Conservation (phyloP, 1,140 invertebrate species). For the Cardiocondyla obscurior region DNA sequence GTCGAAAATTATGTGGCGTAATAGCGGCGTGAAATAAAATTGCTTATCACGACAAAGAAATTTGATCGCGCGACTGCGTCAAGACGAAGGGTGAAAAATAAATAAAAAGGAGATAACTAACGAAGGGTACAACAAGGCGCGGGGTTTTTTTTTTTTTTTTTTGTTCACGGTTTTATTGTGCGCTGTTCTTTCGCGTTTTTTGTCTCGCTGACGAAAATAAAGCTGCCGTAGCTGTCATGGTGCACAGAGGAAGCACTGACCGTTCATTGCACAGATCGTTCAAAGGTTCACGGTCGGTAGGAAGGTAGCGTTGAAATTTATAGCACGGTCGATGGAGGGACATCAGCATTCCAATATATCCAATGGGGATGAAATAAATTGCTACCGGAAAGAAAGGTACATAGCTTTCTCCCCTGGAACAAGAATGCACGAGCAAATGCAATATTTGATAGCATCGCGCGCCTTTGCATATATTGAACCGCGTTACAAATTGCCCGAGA, state of each 20-base stretch:
- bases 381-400: background rate
- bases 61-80: background rate
- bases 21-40: background rate
- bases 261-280: constrained; percentile 17
- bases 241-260: constrained; percentile 11
- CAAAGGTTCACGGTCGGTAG: constrained; percentile 14
- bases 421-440: background rate
- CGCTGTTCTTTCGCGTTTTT: constrained; percentile 22
- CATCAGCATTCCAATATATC: background rate
- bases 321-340: background rate
- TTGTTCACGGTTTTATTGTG: background rate
- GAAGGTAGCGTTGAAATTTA: constrained; percentile 33
- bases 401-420: background rate
- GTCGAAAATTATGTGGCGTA: background rate
- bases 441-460: background rate
- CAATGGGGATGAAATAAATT: background rate
- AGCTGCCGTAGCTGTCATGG: background rate
- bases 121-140: background rate
- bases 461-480: background rate
- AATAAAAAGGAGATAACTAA: constrained; percentile 6
- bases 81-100: constrained; percentile 41
- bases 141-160: too few species aligned
- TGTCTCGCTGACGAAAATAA: constrained; percentile 21
- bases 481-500: background rate
- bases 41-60: background rate